Evolutionary conservation across 2,888 invertebrate species (phyloP), one percentile per base, ranked within the genome.

Genomic region (Dermolepida albohirtum): DNA sequence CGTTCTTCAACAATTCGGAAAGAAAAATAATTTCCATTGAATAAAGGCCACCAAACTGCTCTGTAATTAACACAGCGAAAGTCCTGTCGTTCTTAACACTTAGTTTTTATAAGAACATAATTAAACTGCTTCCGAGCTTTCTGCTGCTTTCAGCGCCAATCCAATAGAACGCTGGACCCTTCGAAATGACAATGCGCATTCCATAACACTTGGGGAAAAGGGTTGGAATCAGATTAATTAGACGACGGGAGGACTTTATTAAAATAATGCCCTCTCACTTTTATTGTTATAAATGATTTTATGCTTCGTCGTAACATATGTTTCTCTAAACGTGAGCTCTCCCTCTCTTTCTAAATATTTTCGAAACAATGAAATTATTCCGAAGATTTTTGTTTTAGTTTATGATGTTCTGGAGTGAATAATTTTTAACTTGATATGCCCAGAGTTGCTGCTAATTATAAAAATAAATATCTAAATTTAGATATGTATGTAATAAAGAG

Each of bases 181-280:
- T 70, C 72, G 34, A 72, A 75, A 76, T 78, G 78, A 78, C 78
- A 78, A 77, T 78, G 76, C 77, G 75, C 75, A 78, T 78, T 78
- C 78, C 77, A 16, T 34, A 70, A 73, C 69, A 73, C 43, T 64
- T 64, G 27, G 52, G 67, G 71, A 70, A 74, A 78, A 78, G 78
- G 79, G 78, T 78, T 78, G 76, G 75, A 77, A 65, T 65, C 54
- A 78, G 77, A 78, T 79, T 78, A 79, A 78, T 79, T 78, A 78
- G 77, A 78, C 77, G 79, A 77, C 71, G 77, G 34, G 76, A 76
- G 74, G 77, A 76, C 78, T 79, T 79, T 78, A 79, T 79, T 79
- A 77, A 74, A 73, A 40, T 65, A 54, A 54, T 65, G 12, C 54
- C 65, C 65, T 54, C 22, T 43, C 39, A 62, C 47, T 62, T 47